Conservation (phyloP, 2,888 invertebrate genomes). For the Scotopteryx bipunctaria region DNA sequence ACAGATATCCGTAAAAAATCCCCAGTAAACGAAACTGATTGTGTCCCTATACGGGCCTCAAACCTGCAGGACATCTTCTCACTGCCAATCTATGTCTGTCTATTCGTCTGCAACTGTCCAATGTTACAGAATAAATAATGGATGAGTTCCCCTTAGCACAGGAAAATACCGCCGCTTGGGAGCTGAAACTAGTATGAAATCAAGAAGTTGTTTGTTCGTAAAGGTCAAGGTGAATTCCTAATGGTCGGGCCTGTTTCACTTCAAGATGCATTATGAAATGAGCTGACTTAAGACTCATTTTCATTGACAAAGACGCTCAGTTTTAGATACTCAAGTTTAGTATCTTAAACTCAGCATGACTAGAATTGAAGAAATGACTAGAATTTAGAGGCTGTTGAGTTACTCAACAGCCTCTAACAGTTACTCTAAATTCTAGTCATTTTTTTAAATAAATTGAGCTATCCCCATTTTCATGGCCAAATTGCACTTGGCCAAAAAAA, state of each 20-base stretch:
- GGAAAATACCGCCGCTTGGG: conserved; percentile 5
- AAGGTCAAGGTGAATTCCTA: conserved; percentile 22
- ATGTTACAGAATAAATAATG: conserved; percentile 27
- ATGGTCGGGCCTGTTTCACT: conserved; percentile 2
- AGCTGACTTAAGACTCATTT: not conserved
- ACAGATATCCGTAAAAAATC: conserved; percentile 14
- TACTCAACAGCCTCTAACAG: not conserved
- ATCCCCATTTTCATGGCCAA: no score
- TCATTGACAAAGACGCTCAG: no score
- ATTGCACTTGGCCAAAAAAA: no score
- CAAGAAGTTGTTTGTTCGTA: conserved; percentile 13
- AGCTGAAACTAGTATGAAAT: conserved; percentile 6
- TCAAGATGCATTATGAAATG: not conserved
- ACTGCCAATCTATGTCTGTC: conserved; percentile 28
- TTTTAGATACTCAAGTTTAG: no score
- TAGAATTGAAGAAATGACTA: no score
- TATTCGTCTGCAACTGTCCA: conserved; percentile 17
- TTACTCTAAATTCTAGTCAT: no score
- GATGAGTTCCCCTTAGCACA: conserved; percentile 24
- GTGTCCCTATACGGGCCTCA: conserved; percentile 19
- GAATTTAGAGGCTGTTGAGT: no score
- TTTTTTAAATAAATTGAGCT: not conserved
- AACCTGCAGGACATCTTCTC: conserved; percentile 19
- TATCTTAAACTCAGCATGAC: no score
- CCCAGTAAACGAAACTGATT: conserved; percentile 17